phyloP scores from a whole-genome alignment of 2,888 invertebrate genomes.

The Agrotis clavis region DNA sequence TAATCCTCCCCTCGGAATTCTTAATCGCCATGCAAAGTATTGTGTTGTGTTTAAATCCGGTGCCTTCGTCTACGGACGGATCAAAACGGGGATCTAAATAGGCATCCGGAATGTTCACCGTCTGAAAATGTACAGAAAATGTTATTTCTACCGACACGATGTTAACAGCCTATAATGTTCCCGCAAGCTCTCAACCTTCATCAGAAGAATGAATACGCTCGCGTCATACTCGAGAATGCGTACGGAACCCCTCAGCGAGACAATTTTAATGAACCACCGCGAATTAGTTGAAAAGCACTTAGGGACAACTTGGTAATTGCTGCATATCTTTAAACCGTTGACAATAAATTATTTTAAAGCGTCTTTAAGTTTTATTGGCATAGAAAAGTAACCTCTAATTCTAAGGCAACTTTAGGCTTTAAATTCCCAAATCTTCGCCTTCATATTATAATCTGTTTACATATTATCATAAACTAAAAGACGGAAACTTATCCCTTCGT shows the following conservation, averaged over 20 bases:
- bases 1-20: conserved; percentile 97
- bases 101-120: conserved; percentile 97
- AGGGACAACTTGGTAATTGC: conserved; percentile 53
- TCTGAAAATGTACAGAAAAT: conserved; percentile 90
- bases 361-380: neutral
- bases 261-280: conserved; percentile 55
- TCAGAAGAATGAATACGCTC: conserved; percentile 29
- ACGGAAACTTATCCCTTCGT: neutral
- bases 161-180: conserved; percentile 30
- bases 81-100: conserved; percentile 97
- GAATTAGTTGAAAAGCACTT: conserved; percentile 57
- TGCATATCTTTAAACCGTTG: conserved; percentile 51
- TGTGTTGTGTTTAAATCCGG: conserved; percentile 96
- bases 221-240: conserved; percentile 13
- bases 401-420: neutral
- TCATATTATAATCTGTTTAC: neutral
- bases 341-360: conserved; percentile 32
- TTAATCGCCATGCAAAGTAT: conserved; percentile 99
- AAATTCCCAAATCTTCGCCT: neutral
- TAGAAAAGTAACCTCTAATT: conserved; percentile 22
- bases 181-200: conserved; percentile 32
- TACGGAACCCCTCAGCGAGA: conserved; percentile 34
- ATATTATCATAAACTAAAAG: neutral
- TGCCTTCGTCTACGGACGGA: conserved; percentile 95
- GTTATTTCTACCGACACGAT: conserved; percentile 37